These are phyloP conservation scores for Neolamprologus hecqui DNA, from an alignment of 2,113 vertebrate species.

Conservation along the genomic window DNA sequence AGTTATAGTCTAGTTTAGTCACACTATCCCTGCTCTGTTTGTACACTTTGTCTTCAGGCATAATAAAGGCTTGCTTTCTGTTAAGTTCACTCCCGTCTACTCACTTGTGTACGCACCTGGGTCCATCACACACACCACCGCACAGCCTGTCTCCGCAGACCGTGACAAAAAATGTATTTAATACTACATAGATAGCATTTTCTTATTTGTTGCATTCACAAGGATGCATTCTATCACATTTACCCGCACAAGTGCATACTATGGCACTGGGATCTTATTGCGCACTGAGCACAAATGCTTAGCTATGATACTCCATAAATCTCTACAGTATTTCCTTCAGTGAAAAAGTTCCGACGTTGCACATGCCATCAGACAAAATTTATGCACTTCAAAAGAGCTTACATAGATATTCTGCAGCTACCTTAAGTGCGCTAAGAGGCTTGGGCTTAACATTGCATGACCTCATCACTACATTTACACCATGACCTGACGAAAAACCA, in stretches of 20 bases:
- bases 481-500: conserved; percentile 23
- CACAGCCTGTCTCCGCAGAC: too few species aligned
- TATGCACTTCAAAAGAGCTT: conserved; percentile 45
- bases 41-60: too few species aligned
- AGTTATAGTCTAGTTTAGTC: too few species aligned
- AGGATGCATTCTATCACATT: not conserved
- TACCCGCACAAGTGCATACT: not conserved
- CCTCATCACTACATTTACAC: conserved; percentile 40
- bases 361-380: conserved; percentile 22
- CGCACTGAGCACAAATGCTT: not conserved
- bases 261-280: not conserved
- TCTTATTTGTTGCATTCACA: not conserved
- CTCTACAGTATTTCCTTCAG: not conserved
- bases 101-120: too few species aligned
- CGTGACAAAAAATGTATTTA: not conserved
- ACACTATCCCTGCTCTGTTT: too few species aligned
- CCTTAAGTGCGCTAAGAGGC: conserved; percentile 40
- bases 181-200: not conserved
- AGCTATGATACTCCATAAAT: conserved; percentile 2
- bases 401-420: conserved; percentile 24
- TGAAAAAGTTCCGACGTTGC: not conserved
- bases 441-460: conserved; percentile 25
- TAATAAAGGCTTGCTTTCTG: fast-evolving
- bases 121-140: too few species aligned
- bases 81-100: too few species aligned